Conservation (phyloP, 2,797 vertebrate species). For the Amniataba percoides region DNA sequence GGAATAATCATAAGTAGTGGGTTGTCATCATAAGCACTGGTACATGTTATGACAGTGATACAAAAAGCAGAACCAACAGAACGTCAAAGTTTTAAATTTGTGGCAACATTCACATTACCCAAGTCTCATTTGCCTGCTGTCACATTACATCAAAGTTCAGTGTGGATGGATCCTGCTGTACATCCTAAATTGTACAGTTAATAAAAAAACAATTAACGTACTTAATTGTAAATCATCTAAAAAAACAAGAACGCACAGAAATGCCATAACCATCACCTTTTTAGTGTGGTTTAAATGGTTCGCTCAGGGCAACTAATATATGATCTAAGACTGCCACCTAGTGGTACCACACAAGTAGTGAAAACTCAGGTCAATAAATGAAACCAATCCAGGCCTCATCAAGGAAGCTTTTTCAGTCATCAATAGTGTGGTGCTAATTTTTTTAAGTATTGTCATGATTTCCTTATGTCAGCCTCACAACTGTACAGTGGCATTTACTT, state of each 20-base stretch:
- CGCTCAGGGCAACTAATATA: background rate
- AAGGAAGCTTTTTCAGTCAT: too few species aligned
- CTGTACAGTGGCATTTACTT: too few species aligned
- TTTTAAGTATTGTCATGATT: too few species aligned
- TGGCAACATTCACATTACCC: background rate
- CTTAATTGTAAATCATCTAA: background rate
- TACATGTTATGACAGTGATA: background rate
- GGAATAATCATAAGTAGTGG: background rate
- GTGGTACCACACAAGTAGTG: conserved; percentile 50
- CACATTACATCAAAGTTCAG: background rate
- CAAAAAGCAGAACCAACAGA: background rate
- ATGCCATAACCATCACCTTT: background rate
- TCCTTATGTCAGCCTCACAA: too few species aligned
- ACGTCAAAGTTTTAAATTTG: background rate
- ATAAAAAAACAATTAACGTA: background rate
- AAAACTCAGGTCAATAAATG: background rate
- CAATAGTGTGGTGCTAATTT: too few species aligned
- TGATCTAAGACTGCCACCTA: conserved; percentile 77
- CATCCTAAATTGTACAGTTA: conserved; percentile 2
- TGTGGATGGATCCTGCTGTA: background rate
- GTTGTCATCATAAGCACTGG: background rate
- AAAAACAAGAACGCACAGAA: conserved; percentile 12
- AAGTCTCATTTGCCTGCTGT: too few species aligned
- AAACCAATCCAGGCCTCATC: background rate
- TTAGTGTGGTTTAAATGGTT: background rate